Evolutionary conservation across 1,140 invertebrate genomes (phyloP).

Genomic region (Pseudobourletiella spinata): DNA sequence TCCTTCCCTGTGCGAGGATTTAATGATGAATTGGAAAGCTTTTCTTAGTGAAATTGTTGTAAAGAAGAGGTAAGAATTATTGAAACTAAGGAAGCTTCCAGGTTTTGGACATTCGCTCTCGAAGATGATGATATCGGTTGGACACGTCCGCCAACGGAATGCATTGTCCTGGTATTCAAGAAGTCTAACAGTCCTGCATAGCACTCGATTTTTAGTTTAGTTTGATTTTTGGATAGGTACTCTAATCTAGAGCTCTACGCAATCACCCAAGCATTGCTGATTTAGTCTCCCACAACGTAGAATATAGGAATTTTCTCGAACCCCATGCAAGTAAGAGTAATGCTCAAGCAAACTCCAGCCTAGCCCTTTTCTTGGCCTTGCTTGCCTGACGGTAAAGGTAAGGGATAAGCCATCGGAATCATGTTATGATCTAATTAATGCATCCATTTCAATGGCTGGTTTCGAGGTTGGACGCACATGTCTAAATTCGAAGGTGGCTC

Average conservation of each 20-base stretch:
- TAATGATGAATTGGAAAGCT: too few relatives aligned
- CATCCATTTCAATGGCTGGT: not conserved
- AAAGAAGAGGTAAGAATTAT: too few relatives aligned
- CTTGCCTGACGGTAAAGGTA: not conserved
- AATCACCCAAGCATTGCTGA: not conserved
- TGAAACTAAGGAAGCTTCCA: too few relatives aligned
- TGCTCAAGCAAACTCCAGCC: too few relatives aligned
- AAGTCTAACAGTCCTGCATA: constrained; percentile 34
- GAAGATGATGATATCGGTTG: too few relatives aligned
- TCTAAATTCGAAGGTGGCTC: not conserved
- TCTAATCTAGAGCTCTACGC: not conserved
- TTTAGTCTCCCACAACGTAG: not conserved
- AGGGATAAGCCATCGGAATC: not conserved
- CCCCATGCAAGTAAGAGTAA: too few relatives aligned
- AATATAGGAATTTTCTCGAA: not conserved
- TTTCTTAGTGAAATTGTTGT: too few relatives aligned
- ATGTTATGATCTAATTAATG: not conserved
- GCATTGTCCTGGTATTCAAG: constrained; percentile 9
- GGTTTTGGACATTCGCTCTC: too few relatives aligned
- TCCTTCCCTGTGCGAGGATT: too few relatives aligned
- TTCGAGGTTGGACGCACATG: not conserved
- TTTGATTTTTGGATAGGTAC: not conserved
- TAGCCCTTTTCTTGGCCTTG: not conserved
- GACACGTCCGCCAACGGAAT: not conserved
- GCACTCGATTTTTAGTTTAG: constrained; percentile 35